phyloP scores from a whole-genome alignment of 92 coral and sea anemone species.

The Chrysogorgia sp. region DNA sequence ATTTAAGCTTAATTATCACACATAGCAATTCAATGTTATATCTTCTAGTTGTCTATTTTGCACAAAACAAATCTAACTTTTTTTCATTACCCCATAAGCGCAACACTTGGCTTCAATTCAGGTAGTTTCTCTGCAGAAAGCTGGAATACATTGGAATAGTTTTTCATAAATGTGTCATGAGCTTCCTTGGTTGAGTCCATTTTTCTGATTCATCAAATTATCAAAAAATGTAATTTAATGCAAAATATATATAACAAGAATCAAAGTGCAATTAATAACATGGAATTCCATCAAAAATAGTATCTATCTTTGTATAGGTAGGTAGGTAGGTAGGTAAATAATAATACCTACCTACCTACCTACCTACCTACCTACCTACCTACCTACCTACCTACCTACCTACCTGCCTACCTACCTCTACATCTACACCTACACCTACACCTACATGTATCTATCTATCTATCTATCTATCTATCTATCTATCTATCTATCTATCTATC shows the following conservation, averaged over 20 bases:
- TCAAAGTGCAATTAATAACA: neutral
- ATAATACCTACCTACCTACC: no score
- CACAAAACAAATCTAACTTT: neutral
- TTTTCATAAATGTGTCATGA: constrained; percentile 74
- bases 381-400: no score
- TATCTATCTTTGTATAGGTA: no score
- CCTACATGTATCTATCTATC: no score
- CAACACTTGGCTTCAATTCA: constrained; percentile 43
- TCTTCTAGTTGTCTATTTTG: neutral
- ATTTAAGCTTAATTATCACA: neutral
- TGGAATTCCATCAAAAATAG: neutral
- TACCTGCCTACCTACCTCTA: no score
- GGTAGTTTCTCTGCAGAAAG: constrained; percentile 41
- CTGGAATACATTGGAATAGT: constrained; percentile 77
- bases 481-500: no score
- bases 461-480: no score
- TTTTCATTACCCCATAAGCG: constrained; percentile 56
- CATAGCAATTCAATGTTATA: neutral
- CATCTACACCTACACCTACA: no score
- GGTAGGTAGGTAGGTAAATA: no score
- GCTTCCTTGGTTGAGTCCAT: constrained; percentile 78
- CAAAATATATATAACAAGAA: neutral
- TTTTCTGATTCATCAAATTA: constrained; percentile 48
- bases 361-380: no score
- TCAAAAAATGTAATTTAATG: neutral